Evolutionary conservation across 30 jellyfish, hydroid and myxozoan species (phyloP).

Genomic region (Chironex yamaguchii): DNA sequence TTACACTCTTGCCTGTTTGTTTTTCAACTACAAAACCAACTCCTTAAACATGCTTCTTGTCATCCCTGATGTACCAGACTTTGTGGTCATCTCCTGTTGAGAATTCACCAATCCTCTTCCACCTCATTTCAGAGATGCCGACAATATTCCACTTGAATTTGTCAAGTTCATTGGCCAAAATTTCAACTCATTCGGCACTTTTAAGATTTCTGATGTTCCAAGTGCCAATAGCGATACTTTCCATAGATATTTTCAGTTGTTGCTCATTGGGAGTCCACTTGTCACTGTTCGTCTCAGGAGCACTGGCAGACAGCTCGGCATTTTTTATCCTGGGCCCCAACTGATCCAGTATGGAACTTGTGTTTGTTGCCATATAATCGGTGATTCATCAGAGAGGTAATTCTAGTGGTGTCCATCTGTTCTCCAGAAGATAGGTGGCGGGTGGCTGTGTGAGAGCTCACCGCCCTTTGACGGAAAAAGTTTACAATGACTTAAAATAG

Average conservation of each 20-base stretch:
- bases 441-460: background rate
- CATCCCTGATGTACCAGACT: background rate
- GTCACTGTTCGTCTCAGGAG: too few relatives aligned
- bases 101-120: background rate
- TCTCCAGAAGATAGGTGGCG: background rate
- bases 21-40: background rate
- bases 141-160: background rate
- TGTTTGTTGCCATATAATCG: too few relatives aligned
- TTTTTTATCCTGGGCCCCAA: too few relatives aligned
- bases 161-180: background rate
- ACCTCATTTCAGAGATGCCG: background rate
- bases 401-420: background rate
- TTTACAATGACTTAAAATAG: too few relatives aligned
- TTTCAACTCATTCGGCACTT: too few relatives aligned
- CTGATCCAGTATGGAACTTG: too few relatives aligned
- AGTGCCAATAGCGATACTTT: too few relatives aligned
- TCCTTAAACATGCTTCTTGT: background rate
- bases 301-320: too few relatives aligned
- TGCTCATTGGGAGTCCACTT: too few relatives aligned
- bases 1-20: background rate
- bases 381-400: too few relatives aligned
- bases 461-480: too few relatives aligned
- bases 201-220: background rate
- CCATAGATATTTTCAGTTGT: too few relatives aligned
- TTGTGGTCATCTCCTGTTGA: background rate